Base-by-base conservation (phyloP, 2,113 vertebrate genomes). In the Malurus alboscapulatus region DNA sequence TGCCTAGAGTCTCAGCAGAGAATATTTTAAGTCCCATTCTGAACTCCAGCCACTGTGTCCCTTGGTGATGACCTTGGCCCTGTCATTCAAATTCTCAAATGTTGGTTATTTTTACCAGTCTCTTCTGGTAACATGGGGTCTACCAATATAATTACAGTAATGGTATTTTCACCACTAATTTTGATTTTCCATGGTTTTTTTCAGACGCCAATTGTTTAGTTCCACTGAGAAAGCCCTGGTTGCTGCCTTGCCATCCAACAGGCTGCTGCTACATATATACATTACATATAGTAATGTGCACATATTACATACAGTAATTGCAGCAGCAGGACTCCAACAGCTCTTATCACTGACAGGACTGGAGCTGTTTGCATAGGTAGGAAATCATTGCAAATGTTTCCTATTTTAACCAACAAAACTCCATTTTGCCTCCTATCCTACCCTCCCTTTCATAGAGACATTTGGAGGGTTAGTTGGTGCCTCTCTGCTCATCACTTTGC, bases 301-400 rank as follows among this genome's bases (percentile, higher is more conserved):
- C 32, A 27, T 17, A 76, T 77, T 53, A 38, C 12, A 45, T 63
- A 57, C 2, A 45, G 58, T 61, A 65, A 76, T 57, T 87, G 74
- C 58, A 67, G 79, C 48, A 71, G 61, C 0, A 0, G 81, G 74
- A 54, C 51, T 72, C 45, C 24, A 11, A 36, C 50, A 79, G 38
- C 45, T 73, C 71, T 87, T 79, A 94, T 36, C 47, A 3, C 54
- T 83, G 84, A 76, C 63, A 87, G 58, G 32, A 50, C 55, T 57
- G 74, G 57, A 89, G 30, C 54, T 85, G 44, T 77, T 91, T 88
- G 78, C 50, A 79, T 76, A 14, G 44, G 51, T 34, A 79, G 72
- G 78, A 92, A 91, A 92, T 85, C 9, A n/a, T 57, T 83, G 82
- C 47, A 73, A 92, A 89, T 42, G 14, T 90, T 93, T 87, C 67